Percentiles rank a stretch among this genome's conserved stretches.
Conservation (phyloP, 37 sponge, comb jelly and placozoan genomes). For the Crambe crambe region DNA sequence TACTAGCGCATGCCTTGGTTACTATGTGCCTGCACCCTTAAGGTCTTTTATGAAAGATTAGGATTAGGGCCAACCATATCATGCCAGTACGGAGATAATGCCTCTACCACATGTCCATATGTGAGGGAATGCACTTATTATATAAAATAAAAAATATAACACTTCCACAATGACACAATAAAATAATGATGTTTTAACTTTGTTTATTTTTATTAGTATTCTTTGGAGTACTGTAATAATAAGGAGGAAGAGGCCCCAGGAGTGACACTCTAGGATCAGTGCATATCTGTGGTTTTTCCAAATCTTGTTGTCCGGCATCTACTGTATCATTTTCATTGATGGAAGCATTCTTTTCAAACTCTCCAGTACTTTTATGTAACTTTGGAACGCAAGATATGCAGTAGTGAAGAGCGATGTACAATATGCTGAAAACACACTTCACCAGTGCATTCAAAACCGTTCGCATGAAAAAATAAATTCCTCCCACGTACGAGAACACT, state of each 20-base stretch:
- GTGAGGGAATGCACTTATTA: too few species aligned
- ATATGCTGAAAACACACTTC: conserved; percentile 5
- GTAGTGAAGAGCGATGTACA: neutral
- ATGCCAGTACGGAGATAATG: too few species aligned
- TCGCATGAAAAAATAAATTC: conserved; percentile 31
- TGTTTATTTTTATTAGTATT: too few species aligned
- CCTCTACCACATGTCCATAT: too few species aligned
- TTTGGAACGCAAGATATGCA: neutral
- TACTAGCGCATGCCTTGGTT: too few species aligned
- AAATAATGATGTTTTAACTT: too few species aligned
- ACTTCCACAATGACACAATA: too few species aligned
- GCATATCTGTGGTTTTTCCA: neutral
- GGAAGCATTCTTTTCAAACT: neutral
- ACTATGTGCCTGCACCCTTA: too few species aligned
- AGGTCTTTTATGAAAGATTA: too few species aligned
- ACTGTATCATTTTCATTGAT: neutral
- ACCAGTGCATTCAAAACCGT: conserved; percentile 24
- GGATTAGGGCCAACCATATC: too few species aligned
- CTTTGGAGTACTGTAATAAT: too few species aligned
- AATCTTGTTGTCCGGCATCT: neutral
- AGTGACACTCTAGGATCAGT: neutral
- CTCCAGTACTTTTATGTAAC: neutral
- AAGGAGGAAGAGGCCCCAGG: neutral
- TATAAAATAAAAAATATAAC: too few species aligned
- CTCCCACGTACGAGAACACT: conserved; percentile 39